Base-by-base conservation (phyloP, 2,797 vertebrate genomes). In the Delichon dasypus region DNA sequence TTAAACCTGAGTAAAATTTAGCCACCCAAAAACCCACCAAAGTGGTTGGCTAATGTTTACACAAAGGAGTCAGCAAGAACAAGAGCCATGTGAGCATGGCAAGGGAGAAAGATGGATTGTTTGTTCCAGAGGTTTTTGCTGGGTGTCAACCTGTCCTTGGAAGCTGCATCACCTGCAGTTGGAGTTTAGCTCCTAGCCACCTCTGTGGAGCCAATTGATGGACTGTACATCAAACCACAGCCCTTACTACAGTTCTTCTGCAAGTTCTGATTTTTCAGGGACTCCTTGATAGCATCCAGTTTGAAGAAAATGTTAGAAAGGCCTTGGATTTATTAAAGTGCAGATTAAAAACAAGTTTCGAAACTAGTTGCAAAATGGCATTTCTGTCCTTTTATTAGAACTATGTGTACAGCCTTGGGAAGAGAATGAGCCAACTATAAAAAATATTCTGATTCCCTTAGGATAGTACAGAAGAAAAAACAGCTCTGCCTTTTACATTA, bases 341-440 rank as follows among this genome's bases (percentile, higher is more conserved):
- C 36, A 36, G 45, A 94, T 71, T 67, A 53, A 86, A 94, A 95
- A 85, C 77, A 85, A 68, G 61, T 96, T 96, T 93, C 1, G 2
- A 94, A 95, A 95, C 32, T 54, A 55, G 53, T 91, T 95, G 80
- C 90, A 92, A 93, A 94, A 96, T 76, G 64, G 13, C 30, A 90
- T 93, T 96, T 91, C 77, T 93, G 71, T 82, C 67, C 73, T 89
- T 85, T 90, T 85, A 90, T 91, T 91, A 90, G 80, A 91, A 85
- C 64, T 10, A 4, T 54, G 45, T 88, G 51, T 88, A 75, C 88
- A 90, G 70, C 53, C 48, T 47, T 74, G 55, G 57, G 73, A 91
- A 44, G 53, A 78, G 38, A 88, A 91, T 26, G 26, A 88, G 71
- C 62, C 73, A 93, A 15, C 73, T 83, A 57, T 40, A 48, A 88